Base-by-base conservation (phyloP, 2,113 vertebrate genomes). In the Mormyrus iriodes region DNA sequence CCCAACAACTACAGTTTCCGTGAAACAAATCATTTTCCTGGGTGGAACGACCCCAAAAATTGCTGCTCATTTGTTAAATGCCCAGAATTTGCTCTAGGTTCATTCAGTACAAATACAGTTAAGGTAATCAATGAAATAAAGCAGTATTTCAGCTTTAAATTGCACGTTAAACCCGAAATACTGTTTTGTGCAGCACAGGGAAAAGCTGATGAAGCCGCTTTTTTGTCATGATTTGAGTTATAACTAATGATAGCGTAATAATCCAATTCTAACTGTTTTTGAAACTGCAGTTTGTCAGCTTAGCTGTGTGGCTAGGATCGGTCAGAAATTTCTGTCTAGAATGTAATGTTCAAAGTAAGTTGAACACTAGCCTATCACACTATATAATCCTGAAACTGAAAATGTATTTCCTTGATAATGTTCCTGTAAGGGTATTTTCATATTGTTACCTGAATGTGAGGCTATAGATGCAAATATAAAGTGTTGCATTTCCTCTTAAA, bases 1-100 rank as follows among this genome's bases (percentile, higher is more conserved):
- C 92, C 90, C 91, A 89, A 90, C 76, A 92, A 92, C 51, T 91
- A 91, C 95, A 95, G 95, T 95, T 96, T 96, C 95, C 93, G 93
- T 95, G 95, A 96, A 95, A 95, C 94, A 93, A 93, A 92, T 87
- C 9, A 0, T 58, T 65, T 87, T 31, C 55, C 58, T 61, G 35
- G 58, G 9, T 61, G 76, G n/a, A 9, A 83, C 10, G 17, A 27
- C 39, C 52, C 73, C 6, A 5, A 39, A 42, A 52, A 61, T n/a
- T 84, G 52, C 88, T 84, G 88, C 88, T 89, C n/a, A 17, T 79
- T 19, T 65, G n/a, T 65, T 65, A 65, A 24, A 27, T 12, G 61
- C 69, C 12, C 15, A 0, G 69, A 39, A 76, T 76, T 76, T 76
- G 4, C 69, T 76, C 69, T 15, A 6, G 31, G 31, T 76, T 76